Percentiles rank a stretch among this genome's conserved stretches.
Conservation (phyloP, 2,113 vertebrate genomes). For the Lampris megalopsis region DNA sequence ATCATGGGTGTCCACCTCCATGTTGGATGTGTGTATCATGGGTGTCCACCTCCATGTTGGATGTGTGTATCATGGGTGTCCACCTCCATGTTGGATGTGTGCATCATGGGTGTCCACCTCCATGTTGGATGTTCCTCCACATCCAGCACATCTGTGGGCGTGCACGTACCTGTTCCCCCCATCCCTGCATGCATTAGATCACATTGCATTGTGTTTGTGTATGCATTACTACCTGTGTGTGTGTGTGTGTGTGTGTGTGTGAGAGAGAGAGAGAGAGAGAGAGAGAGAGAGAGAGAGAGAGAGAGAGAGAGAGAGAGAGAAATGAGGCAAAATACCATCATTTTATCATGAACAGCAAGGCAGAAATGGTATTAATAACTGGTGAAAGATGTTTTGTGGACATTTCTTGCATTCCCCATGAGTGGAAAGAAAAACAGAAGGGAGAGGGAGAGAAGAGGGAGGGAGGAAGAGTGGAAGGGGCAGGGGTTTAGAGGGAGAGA, state of each 20-base stretch:
- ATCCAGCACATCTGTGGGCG: neutral
- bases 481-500: no score
- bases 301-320: neutral
- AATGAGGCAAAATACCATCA: conserved; percentile 64
- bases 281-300: neutral
- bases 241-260: conserved; percentile 19
- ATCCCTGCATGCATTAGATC: conserved; percentile 30
- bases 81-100: neutral
- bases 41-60: neutral
- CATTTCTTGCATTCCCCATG: conserved; percentile 70
- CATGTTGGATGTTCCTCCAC: neutral
- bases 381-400: conserved; percentile 79
- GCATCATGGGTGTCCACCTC: no score
- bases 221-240: conserved; percentile 7
- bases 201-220: conserved; percentile 27
- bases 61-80: neutral
- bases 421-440: conserved; percentile 50
- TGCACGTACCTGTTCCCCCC: conserved; percentile 26
- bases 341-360: conserved; percentile 67
- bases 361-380: conserved; percentile 76
- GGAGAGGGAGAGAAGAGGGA: conserved; percentile 21
- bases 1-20: no score
- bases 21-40: neutral
- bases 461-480: conserved; percentile 14
- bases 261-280: conserved; percentile 11